Evolutionary conservation across 2,888 invertebrate species (phyloP).

Genomic region (Hirtodrosophila trivittata): DNA sequence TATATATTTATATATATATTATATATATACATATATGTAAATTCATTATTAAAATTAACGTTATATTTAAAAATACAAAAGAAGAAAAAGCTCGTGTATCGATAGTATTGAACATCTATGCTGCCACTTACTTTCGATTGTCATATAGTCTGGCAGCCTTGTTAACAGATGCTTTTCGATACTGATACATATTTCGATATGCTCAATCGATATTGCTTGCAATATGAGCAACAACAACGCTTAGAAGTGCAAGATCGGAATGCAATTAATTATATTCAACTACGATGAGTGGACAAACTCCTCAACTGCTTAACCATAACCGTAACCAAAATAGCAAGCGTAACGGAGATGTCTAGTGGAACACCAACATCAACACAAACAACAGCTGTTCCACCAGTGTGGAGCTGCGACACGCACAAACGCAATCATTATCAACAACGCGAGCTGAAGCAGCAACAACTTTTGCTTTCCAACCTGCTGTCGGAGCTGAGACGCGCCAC

Average conservation of each 20-base stretch:
- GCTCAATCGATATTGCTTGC: conserved; percentile 8
- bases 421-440: conserved; percentile 38
- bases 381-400: conserved; percentile 27
- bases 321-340: conserved; percentile 8
- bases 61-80: too few relatives aligned
- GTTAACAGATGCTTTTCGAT: conserved; percentile 28
- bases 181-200: conserved; percentile 8
- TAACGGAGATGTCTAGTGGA: conserved; percentile 28
- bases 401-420: conserved; percentile 44
- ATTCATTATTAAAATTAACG: too few relatives aligned
- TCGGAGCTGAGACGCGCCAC: conserved; percentile 55
- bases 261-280: conserved; percentile 24
- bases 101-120: neutral
- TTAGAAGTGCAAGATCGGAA: conserved; percentile 29
- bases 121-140: neutral
- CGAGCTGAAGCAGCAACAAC: conserved; percentile 37
- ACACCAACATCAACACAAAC: conserved; percentile 7
- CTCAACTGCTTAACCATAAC: conserved; percentile 2
- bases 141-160: neutral
- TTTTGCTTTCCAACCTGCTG: conserved; percentile 26
- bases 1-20: too few relatives aligned
- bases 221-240: conserved; percentile 15
- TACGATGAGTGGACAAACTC: conserved; percentile 27
- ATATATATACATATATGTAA: too few relatives aligned
- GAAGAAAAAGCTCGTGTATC: too few relatives aligned